Conservation (phyloP, 2,113 vertebrate species). For the Siniperca knerii region DNA sequence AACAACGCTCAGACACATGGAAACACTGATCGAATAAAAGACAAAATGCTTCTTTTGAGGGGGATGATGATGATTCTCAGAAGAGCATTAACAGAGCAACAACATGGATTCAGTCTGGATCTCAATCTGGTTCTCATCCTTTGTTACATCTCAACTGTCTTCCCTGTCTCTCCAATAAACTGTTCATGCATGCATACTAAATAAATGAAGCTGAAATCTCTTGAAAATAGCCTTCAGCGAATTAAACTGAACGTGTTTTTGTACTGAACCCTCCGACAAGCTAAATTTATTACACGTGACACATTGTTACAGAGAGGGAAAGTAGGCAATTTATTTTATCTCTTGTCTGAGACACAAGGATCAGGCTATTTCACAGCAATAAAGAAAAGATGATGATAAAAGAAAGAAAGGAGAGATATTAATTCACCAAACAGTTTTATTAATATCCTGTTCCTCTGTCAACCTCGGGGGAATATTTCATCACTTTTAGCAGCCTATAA, state of each 20-base stretch:
- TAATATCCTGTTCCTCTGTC: slow-evolving; percentile 66
- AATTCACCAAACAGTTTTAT: slow-evolving; percentile 69
- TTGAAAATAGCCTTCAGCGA: slow-evolving; percentile 17
- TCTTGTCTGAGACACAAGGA: slow-evolving; percentile 23
- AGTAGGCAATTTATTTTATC: slow-evolving; percentile 51
- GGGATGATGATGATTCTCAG: background rate
- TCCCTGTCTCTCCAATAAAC: slow-evolving; percentile 2
- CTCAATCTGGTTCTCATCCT: slow-evolving; percentile 21
- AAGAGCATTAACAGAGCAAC: background rate
- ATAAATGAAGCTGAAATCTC: slow-evolving; percentile 24
- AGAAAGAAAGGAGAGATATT: slow-evolving; percentile 47
- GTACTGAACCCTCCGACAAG: slow-evolving; percentile 8
- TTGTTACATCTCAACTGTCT: slow-evolving; percentile 7
- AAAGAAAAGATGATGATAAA: slow-evolving; percentile 60
- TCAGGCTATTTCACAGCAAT: slow-evolving; percentile 51
- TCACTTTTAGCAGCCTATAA: slow-evolving; percentile 47
- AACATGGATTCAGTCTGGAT: slow-evolving; percentile 14
- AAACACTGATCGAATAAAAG: background rate
- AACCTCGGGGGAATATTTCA: slow-evolving; percentile 50
- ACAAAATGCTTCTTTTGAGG: background rate
- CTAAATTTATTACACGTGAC: slow-evolving; percentile 48
- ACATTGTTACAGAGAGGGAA: slow-evolving; percentile 24
- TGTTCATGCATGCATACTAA: background rate
- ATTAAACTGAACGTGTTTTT: slow-evolving; percentile 22
- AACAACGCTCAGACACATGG: background rate